These are phyloP conservation scores for Anguilla rostrata DNA, from an alignment of 2,113 vertebrate genomes.

Conservation along the genomic window DNA sequence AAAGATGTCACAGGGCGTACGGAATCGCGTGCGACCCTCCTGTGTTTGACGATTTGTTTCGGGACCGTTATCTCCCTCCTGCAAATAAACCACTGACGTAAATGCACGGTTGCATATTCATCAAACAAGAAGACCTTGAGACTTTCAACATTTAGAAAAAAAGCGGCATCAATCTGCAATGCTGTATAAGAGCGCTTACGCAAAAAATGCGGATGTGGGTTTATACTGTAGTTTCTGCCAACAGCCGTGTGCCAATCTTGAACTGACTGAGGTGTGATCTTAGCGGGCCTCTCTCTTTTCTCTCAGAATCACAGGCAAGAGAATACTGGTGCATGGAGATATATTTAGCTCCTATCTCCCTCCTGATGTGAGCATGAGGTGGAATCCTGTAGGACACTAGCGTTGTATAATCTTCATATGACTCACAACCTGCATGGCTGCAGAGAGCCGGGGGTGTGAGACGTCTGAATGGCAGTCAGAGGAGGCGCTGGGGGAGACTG, in stretches of 20 bases:
- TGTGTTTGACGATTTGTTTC: neutral
- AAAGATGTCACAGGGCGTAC: neutral
- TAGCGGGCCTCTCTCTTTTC: slow-evolving; percentile 12
- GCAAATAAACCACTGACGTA: neutral
- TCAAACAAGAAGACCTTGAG: neutral
- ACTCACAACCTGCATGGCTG: slow-evolving; percentile 30
- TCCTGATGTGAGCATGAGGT: slow-evolving; percentile 30
- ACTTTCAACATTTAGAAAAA: neutral
- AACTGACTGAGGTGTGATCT: neutral
- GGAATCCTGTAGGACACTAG: slow-evolving; percentile 31
- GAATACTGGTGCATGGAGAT: slow-evolving; percentile 19
- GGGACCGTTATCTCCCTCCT: neutral
- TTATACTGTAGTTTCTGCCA: neutral
- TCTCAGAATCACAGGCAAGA: slow-evolving; percentile 16
- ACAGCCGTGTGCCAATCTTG: neutral
- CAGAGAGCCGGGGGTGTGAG: neutral
- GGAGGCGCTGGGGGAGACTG: neutral
- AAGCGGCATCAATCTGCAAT: neutral
- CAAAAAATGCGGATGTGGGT: neutral
- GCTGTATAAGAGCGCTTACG: neutral
- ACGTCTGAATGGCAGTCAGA: neutral
- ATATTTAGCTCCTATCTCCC: slow-evolving; percentile 39
- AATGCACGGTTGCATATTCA: neutral
- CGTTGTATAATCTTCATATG: slow-evolving; percentile 42
- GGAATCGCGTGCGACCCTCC: neutral